Evolutionary conservation across 2,888 invertebrate genomes (phyloP).

Genomic region (Mesochorus sp.): DNA sequence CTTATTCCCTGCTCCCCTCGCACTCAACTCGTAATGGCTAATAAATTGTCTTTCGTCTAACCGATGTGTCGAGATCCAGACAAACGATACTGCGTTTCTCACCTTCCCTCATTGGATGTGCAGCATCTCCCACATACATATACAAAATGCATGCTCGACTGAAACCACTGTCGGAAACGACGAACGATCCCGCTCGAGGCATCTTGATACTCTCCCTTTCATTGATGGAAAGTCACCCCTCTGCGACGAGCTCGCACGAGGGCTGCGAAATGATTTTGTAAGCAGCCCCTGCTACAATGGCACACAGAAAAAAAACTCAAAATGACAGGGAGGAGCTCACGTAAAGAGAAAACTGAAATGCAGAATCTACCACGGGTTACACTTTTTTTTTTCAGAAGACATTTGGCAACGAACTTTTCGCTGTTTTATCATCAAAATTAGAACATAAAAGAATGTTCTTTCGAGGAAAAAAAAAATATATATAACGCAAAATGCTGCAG

Average conservation of each 20-base stretch:
- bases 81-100: conserved; percentile 65
- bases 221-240: conserved; percentile 3
- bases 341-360: too few species aligned
- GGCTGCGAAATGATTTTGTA: not conserved
- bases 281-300: not conserved
- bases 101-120: conserved; percentile 9
- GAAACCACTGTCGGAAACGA: conserved; percentile 4
- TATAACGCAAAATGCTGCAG: not conserved
- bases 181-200: conserved; percentile 5
- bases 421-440: too few species aligned
- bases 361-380: not conserved
- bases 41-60: conserved; percentile 70
- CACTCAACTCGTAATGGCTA: conserved; percentile 69
- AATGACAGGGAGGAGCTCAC: too few species aligned
- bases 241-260: not conserved
- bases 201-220: not conserved
- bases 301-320: not conserved
- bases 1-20: conserved; percentile 36
- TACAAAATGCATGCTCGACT: not conserved
- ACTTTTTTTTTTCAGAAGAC: not conserved
- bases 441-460: not conserved
- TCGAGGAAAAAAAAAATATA: not conserved
- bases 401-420: too few species aligned
- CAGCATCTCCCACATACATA: not conserved
- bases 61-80: conserved; percentile 65